Evolutionary conservation across 64 coral and sea anemone genomes (phyloP), one percentile per base, ranked within the genome.

Genomic region (Astreopora myriophthalma): DNA sequence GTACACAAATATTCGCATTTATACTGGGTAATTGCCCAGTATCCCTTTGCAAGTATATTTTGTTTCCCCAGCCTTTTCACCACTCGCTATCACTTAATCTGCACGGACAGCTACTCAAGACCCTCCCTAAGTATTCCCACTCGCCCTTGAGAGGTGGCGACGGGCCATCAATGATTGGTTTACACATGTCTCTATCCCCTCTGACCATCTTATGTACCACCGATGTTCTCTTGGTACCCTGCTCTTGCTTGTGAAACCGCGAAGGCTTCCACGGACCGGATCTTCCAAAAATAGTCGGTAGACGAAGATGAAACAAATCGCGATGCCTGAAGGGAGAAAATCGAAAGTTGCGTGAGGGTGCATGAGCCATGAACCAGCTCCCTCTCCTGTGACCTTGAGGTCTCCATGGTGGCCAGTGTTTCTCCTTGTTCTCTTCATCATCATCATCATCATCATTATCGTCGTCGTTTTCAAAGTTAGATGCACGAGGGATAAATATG

Each of bases 41-140:
- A 64, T 64, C 24, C 24, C 3, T 30, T 20, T 31, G 17, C 8
- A 10, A 28, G 70, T 35, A 37, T 37, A 13, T 38, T 37, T 38
- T 8, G 5, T 40, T 12, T 37, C 8, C 6, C 19, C 13, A 24
- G 61, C 65, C 30, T 35, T 20, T 48, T 75, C 22, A 92, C 90
- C 90, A 92, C 34, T 85, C 90, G 23, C 38, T 57, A 51, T 84
- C 82, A 32, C 28, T 84, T 28, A 75, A 57, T 27, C 80, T 75
- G 20, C 90, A 92, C 38, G 90, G 90, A 67, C 90, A 92, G 52
- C 90, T 92, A 69, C 80, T 85, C 69, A 92, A 34, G 13, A 92
- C 90, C 67, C 60, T 70, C 24, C 90, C 90, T 28, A 92, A 40
- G 34, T 86, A 92, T 19, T 86, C 90, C 90, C 90, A 92, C 49